Conservation (phyloP, 2,888 invertebrate species). For the Apamea epomidion region DNA sequence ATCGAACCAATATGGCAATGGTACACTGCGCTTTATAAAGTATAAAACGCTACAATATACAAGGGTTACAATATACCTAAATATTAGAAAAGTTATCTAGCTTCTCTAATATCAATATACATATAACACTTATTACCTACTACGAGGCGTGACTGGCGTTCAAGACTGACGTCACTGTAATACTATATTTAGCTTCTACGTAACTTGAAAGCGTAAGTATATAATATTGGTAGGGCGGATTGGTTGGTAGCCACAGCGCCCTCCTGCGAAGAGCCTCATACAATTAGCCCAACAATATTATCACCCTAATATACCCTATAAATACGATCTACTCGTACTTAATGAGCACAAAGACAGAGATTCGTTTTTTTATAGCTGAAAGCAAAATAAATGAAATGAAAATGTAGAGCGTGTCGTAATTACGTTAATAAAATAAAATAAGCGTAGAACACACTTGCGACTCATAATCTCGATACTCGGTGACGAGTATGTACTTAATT, state of each 20-base stretch:
- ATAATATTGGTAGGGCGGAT: neutral
- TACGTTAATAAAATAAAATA: slow-evolving; percentile 24
- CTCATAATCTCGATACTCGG: slow-evolving; percentile 43
- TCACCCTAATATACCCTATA: neutral
- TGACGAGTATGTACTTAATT: slow-evolving; percentile 23
- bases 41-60: too few relatives aligned
- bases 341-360: neutral
- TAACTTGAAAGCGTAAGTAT: neutral
- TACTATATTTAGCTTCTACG: neutral
- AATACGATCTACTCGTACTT: neutral
- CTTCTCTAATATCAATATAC: neutral
- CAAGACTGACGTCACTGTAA: neutral
- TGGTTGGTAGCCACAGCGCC: neutral
- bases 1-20: neutral
- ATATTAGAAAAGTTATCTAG: neutral
- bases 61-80: too few relatives aligned
- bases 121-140: neutral
- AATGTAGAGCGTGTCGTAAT: slow-evolving; percentile 21
- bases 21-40: neutral
- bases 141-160: neutral
- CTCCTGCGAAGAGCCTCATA: neutral
- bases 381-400: slow-evolving; percentile 19
- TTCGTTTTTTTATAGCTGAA: neutral
- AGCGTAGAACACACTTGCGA: slow-evolving; percentile 49
- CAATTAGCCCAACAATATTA: neutral